Conservation (phyloP, 2,797 vertebrate genomes). For the Cyclopterus lumpus region DNA sequence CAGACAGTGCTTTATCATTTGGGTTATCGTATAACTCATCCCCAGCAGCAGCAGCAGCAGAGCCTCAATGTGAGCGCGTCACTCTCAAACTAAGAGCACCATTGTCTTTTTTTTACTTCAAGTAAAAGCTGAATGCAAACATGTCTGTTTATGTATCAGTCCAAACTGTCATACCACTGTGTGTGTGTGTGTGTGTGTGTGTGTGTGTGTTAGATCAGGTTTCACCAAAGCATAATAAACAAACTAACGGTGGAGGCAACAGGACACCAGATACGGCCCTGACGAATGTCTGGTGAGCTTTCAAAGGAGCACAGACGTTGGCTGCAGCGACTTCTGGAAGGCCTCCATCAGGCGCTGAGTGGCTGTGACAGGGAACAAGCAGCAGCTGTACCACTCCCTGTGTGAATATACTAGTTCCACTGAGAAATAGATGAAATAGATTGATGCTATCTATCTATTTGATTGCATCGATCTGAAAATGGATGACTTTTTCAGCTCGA, state of each 20-base stretch:
- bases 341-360: not conserved
- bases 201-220: not conserved
- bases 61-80: not conserved
- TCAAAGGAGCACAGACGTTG: not conserved
- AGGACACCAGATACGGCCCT: not conserved
- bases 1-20: not conserved
- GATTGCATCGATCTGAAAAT: slow-evolving; percentile 13
- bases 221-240: not conserved
- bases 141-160: slow-evolving; percentile 18
- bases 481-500: slow-evolving; percentile 65
- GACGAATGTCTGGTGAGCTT: not conserved
- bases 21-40: not conserved
- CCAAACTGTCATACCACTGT: slow-evolving; percentile 2
- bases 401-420: not conserved
- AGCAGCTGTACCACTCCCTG: not conserved
- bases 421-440: too few relatives aligned
- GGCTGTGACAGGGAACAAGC: not conserved
- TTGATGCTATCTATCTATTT: too few relatives aligned
- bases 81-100: not conserved
- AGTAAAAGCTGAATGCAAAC: not conserved
- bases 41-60: not conserved
- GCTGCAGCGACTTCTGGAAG: not conserved
- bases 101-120: not conserved
- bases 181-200: not conserved
- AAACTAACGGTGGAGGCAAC: not conserved